Conservation (phyloP, 2,113 vertebrate genomes). For the Aptenodytes patagonicus region DNA sequence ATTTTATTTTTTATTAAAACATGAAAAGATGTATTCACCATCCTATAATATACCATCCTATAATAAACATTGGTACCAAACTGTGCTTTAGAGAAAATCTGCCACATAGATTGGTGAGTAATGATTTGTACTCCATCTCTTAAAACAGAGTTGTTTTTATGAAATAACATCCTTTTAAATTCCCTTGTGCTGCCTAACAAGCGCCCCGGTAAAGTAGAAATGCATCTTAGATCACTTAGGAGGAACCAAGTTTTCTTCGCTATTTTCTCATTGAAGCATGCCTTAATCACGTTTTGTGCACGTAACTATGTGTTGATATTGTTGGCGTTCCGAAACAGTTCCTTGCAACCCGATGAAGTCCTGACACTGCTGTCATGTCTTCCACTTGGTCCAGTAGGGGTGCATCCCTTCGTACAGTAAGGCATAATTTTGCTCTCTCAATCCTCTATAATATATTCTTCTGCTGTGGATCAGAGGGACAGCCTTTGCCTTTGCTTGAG, state of each 20-base stretch:
- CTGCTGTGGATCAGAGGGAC: neutral
- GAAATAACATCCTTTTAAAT: constrained; percentile 1
- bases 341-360: neutral
- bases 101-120: constrained; percentile 50
- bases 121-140: neutral
- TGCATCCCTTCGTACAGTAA: neutral
- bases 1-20: neutral
- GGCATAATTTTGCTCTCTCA: neutral
- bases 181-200: neutral
- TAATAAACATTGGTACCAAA: neutral
- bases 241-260: neutral
- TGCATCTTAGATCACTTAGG: neutral
- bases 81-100: neutral
- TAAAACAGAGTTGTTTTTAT: neutral
- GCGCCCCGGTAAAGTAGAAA: neutral
- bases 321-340: neutral
- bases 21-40: neutral
- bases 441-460: neutral
- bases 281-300: constrained; percentile 7
- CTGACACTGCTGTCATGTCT: neutral
- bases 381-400: neutral
- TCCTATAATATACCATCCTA: neutral
- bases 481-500: neutral
- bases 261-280: constrained; percentile 30
- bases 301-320: neutral